Percentiles rank a stretch among this genome's conserved stretches.
Conservation (phyloP, 2,888 invertebrate genomes). For the Drosophila kambysellisi region DNA sequence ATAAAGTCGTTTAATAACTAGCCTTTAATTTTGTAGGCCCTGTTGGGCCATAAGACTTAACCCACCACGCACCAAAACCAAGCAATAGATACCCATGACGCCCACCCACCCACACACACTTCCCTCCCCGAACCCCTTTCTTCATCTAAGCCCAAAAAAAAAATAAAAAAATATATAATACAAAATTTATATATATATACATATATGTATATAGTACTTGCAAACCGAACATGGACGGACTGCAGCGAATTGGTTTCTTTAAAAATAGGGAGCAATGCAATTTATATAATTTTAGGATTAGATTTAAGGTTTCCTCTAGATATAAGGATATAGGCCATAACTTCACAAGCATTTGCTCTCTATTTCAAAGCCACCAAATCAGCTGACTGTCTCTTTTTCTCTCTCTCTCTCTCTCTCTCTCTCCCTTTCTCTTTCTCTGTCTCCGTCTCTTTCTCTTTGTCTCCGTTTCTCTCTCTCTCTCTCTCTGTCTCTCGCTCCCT, state of each 20-base stretch:
- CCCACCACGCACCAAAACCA: neutral
- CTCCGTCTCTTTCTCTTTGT: neutral
- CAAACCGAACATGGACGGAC: neutral
- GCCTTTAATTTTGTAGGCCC: constrained; percentile 22
- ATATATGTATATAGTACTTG: neutral
- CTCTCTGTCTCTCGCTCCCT: neutral
- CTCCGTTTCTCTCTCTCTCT: neutral
- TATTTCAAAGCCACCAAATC: constrained; percentile 2
- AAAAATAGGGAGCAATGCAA: constrained; percentile 24
- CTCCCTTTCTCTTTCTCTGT: neutral
- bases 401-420: neutral
- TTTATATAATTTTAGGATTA: constrained; percentile 18
- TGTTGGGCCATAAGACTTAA: constrained; percentile 32
- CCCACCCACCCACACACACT: neutral
- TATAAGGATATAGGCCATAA: neutral
- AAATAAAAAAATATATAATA: neutral
- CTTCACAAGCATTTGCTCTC: constrained; percentile 26
- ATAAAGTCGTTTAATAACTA: constrained; percentile 21
- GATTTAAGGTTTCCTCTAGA: constrained; percentile 26
- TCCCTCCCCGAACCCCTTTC: neutral
- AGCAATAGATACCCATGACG: neutral
- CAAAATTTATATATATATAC: neutral
- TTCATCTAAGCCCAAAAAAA: neutral
- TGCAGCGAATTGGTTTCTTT: neutral
- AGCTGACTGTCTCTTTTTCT: constrained; percentile 10